phyloP scores from a whole-genome alignment of 2,888 invertebrate species.

The Hanleya hanleyi region DNA sequence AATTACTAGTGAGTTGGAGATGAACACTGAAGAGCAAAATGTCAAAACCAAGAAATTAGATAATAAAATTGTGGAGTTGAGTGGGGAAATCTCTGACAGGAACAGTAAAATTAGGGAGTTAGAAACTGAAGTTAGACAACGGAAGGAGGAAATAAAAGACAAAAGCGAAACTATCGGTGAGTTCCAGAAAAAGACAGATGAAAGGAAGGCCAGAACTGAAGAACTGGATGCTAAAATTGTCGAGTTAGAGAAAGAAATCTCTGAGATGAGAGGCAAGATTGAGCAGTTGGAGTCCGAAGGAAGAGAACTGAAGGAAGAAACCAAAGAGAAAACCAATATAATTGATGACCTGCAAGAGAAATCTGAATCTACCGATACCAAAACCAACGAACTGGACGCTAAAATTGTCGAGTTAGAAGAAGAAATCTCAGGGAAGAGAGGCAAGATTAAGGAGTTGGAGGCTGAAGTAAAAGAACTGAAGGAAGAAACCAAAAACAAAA shows the following conservation, averaged over 20 bases:
- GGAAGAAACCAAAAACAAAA: not conserved
- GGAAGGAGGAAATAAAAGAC: not conserved
- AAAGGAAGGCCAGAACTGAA: slow-evolving; percentile 9
- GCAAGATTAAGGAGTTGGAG: not conserved
- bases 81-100: no score
- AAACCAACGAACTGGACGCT: slow-evolving; percentile 7
- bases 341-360: slow-evolving; percentile 7
- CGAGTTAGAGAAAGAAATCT: not conserved
- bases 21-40: not conserved
- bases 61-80: no score
- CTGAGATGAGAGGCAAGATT: not conserved
- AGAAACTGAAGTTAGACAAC: not conserved
- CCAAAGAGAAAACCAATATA: not conserved
- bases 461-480: not conserved
- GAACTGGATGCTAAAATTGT: slow-evolving; percentile 4
- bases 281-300: not conserved
- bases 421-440: not conserved
- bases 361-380: slow-evolving; percentile 1
- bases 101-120: not conserved
- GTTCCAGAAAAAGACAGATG: slow-evolving; percentile 6
- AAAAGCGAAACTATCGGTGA: not conserved
- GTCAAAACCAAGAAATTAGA: no score
- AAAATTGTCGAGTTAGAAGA: not conserved
- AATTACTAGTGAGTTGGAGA: not conserved
- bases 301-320: not conserved